A percentile compares a stretch with the other conserved stretches of the same genome.
These are phyloP conservation scores for Papilio polyxenes DNA, from an alignment of 1,140 invertebrate species.

Conservation along the genomic window DNA sequence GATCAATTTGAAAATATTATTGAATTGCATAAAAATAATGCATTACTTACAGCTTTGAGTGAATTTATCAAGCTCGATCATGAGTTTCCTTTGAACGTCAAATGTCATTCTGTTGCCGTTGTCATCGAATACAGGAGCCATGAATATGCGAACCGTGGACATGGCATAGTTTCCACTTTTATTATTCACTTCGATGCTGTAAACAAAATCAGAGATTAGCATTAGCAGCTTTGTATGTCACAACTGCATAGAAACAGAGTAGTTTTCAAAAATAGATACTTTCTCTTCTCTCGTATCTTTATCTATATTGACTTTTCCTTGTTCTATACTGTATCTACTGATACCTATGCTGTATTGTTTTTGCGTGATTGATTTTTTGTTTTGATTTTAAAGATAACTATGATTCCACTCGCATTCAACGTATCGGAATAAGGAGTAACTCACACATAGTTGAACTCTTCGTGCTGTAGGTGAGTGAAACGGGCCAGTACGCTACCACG, in stretches of 20 bases:
- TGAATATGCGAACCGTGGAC: conserved; percentile 89
- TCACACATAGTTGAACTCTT: conserved; percentile 83
- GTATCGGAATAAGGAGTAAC: conserved; percentile 34
- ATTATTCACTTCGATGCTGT: conserved; percentile 77
- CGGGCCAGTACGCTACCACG: conserved; percentile 85
- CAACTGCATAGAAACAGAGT: too few species aligned
- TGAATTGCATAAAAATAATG: neutral
- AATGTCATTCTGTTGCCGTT: conserved; percentile 83
- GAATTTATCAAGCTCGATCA: conserved; percentile 91
- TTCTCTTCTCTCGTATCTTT: too few species aligned
- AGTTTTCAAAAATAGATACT: too few species aligned
- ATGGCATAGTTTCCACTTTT: conserved; percentile 71
- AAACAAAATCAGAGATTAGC: conserved; percentile 17
- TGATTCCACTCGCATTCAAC: too few species aligned
- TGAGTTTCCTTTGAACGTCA: conserved; percentile 84
- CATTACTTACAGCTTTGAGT: conserved; percentile 53
- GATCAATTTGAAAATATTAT: neutral
- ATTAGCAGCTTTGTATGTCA: too few species aligned
- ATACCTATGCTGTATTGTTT: too few species aligned
- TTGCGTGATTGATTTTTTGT: too few species aligned
- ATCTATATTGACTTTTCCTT: too few species aligned
- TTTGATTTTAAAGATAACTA: too few species aligned
- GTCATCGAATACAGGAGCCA: conserved; percentile 87
- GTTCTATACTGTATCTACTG: too few species aligned
- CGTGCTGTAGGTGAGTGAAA: conserved; percentile 88